Evolutionary conservation across 2,888 invertebrate genomes (phyloP).

Genomic region (Allolobophora icterica): DNA sequence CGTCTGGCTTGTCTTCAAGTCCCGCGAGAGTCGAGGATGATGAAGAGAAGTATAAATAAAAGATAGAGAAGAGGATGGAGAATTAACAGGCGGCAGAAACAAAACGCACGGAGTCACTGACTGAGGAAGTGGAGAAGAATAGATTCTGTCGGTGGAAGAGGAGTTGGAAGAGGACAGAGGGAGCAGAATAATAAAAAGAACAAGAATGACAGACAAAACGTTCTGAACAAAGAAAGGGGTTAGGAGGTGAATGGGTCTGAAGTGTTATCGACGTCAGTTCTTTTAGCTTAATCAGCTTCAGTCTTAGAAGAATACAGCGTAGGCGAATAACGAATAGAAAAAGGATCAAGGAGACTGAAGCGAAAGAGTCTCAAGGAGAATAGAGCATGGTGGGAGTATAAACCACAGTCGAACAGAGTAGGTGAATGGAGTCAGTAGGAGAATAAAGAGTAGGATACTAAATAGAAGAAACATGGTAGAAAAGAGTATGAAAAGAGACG

Average conservation of each 20-base stretch:
- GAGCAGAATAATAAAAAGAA: not conserved
- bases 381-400: too few species aligned
- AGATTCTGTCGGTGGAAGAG: too few species aligned
- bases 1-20: not conserved
- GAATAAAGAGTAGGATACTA: too few species aligned
- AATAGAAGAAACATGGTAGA: too few species aligned
- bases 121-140: not conserved
- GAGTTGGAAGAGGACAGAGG: not conserved
- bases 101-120: not conserved
- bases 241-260: not conserved
- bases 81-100: not conserved
- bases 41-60: conserved; percentile 10
- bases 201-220: not conserved
- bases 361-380: too few species aligned
- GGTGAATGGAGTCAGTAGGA: too few species aligned
- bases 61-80: not conserved
- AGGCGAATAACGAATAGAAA: too few species aligned
- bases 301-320: too few species aligned
- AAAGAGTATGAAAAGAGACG: too few species aligned
- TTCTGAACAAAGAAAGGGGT: not conserved
- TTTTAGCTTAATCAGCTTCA: too few species aligned
- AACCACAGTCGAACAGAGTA: too few species aligned
- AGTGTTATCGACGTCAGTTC: not conserved
- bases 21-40: not conserved
- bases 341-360: too few species aligned